phyloP scores from a whole-genome alignment of 2,113 vertebrate genomes.

The Larimichthys polyactis region DNA sequence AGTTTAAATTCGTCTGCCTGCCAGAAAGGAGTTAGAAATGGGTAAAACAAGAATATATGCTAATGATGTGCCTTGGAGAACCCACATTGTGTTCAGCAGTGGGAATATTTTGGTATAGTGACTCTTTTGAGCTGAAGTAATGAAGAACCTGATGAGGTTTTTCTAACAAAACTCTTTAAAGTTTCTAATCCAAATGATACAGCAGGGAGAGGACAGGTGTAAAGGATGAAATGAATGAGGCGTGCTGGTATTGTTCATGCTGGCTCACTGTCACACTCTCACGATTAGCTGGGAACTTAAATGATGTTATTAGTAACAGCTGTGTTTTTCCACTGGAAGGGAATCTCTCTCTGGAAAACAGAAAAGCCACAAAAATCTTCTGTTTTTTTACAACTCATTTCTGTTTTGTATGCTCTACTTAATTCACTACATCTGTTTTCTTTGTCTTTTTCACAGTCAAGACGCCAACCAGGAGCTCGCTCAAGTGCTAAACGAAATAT shows the following conservation, averaged over 20 bases:
- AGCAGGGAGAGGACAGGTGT: too few relatives aligned
- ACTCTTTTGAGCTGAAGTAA: too few relatives aligned
- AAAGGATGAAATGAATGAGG: too few relatives aligned
- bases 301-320: not conserved
- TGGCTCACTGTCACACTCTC: not conserved
- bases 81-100: too few relatives aligned
- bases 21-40: too few relatives aligned
- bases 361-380: not conserved
- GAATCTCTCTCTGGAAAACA: not conserved
- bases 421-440: not conserved
- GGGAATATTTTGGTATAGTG: too few relatives aligned
- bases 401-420: not conserved
- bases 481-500: slow-evolving; percentile 85
- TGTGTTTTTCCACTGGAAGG: not conserved
- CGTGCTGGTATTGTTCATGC: too few relatives aligned
- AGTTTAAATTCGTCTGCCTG: too few relatives aligned
- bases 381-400: too few relatives aligned
- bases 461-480: slow-evolving; percentile 84
- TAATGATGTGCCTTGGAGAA: too few relatives aligned
- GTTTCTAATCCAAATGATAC: not conserved
- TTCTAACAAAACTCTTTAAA: not conserved
- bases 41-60: too few relatives aligned
- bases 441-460: slow-evolving; percentile 66
- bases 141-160: too few relatives aligned
- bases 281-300: not conserved